Evolutionary conservation across 1,140 invertebrate genomes (phyloP).

Genomic region (Lepidurus apus): DNA sequence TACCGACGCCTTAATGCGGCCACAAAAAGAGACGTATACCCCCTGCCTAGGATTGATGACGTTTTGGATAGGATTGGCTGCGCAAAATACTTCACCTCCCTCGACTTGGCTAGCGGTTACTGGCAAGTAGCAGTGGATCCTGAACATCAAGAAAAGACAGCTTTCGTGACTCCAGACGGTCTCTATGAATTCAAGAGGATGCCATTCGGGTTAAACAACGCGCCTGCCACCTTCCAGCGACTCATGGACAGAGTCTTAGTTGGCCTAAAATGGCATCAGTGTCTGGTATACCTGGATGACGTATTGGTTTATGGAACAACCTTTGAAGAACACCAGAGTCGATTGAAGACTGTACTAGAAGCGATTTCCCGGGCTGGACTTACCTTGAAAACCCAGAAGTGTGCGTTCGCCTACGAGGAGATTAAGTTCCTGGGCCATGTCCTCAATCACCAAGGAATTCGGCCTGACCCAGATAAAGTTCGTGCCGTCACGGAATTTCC

Average conservation of each 20-base stretch:
- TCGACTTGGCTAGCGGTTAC: constrained; percentile 47
- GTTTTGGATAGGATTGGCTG: constrained; percentile 42
- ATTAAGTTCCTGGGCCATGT: constrained; percentile 10
- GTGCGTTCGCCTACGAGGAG: constrained; percentile 36
- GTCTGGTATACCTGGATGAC: too few species aligned
- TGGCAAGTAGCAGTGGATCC: constrained; percentile 45
- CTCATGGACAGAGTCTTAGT: background rate
- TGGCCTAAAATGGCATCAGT: too few species aligned
- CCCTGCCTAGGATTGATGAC: constrained; percentile 48
- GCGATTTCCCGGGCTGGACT: too few species aligned
- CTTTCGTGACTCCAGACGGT: background rate
- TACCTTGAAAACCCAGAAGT: constrained; percentile 42
- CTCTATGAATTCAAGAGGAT: background rate
- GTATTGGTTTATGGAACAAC: too few species aligned
- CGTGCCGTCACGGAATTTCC: background rate
- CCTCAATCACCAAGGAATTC: background rate
- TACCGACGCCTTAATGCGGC: constrained; percentile 43
- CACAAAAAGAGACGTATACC: constrained; percentile 44
- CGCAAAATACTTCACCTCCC: constrained; percentile 41
- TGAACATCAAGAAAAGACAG: constrained; percentile 45
- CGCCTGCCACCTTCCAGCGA: too few species aligned
- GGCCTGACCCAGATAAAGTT: background rate
- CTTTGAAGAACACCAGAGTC: too few species aligned
- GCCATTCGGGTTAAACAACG: too few species aligned
- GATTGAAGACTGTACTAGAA: too few species aligned